Conservation (phyloP, 2,113 vertebrate genomes). For the Eclectus roratus region DNA sequence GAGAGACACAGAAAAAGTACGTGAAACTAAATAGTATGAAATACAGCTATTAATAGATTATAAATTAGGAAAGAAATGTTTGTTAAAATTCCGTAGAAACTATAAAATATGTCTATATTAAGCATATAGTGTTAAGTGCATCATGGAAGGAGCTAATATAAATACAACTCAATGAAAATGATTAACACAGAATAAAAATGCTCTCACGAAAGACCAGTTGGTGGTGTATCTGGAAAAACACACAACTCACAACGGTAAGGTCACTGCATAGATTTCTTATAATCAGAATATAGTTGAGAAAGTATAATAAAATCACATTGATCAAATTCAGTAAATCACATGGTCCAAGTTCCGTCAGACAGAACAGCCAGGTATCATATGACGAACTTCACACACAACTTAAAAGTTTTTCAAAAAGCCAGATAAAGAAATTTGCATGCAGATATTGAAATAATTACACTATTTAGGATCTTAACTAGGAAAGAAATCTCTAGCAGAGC, state of each 20-base stretch:
- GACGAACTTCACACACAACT: not conserved
- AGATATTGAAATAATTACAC: not conserved
- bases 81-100: not conserved
- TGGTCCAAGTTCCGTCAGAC: not conserved
- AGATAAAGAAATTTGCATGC: not conserved
- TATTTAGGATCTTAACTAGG: not conserved
- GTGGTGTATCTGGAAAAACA: not conserved
- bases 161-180: not conserved
- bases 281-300: not conserved
- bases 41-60: not conserved
- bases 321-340: not conserved
- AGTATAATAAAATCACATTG: not conserved
- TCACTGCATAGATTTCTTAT: not conserved
- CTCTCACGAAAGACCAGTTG: not conserved
- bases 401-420: not conserved
- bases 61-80: not conserved
- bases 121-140: not conserved
- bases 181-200: not conserved
- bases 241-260: not conserved
- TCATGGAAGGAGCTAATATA: not conserved
- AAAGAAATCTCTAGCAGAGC: not conserved
- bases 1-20: not conserved
- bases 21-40: not conserved
- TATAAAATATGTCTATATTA: not conserved
- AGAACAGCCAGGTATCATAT: not conserved